These are phyloP conservation scores for Hirundo rustica DNA, from an alignment of 2,797 vertebrate species.

Conservation along the genomic window DNA sequence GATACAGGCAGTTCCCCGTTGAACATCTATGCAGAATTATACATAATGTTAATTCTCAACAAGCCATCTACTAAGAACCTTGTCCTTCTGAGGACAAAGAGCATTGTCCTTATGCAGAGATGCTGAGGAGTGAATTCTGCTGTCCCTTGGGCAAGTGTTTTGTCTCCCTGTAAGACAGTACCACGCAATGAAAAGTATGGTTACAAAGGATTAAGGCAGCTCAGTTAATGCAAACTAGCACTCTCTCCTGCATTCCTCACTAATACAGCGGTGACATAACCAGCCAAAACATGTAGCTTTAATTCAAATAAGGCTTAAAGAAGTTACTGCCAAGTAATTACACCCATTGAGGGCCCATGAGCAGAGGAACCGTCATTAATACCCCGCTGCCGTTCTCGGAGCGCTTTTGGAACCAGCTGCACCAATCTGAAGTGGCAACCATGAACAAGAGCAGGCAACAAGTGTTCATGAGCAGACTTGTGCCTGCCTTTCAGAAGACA, in stretches of 20 bases:
- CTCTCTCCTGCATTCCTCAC: conserved; percentile 44
- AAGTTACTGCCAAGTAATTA: conserved; percentile 63
- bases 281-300: conserved; percentile 54
- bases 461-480: background rate
- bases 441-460: conserved; percentile 8
- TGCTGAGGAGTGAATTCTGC: background rate
- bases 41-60: background rate
- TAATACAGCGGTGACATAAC: conserved; percentile 34
- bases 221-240: conserved; percentile 31
- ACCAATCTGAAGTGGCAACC: conserved; percentile 3
- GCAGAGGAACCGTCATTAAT: conserved; percentile 29
- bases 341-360: conserved; percentile 13
- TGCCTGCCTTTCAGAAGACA: background rate
- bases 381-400: background rate
- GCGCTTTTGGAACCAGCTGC: background rate
- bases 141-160: background rate
- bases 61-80: background rate
- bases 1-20: background rate
- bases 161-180: background rate
- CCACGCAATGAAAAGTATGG: background rate
- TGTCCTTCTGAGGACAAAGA: background rate
- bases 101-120: background rate
- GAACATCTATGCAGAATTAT: background rate
- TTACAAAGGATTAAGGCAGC: conserved; percentile 49
- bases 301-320: conserved; percentile 45